Conservation (phyloP, 2,888 invertebrate genomes). For the Linnaemya tessellans region DNA sequence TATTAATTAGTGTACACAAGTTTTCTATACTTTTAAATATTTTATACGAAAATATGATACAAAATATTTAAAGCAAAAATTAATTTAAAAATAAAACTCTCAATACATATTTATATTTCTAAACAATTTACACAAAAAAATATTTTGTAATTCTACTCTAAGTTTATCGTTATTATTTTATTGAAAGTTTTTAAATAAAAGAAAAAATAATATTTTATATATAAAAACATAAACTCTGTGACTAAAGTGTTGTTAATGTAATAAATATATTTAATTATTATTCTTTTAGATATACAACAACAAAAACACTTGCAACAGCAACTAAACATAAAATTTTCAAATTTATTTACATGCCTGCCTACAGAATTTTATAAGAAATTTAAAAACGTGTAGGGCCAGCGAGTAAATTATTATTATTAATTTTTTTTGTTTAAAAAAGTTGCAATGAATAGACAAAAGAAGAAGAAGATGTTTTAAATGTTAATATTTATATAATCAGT, state of each 20-base stretch:
- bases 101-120: slow-evolving; percentile 43
- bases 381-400: not conserved
- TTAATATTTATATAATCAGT: slow-evolving; percentile 70
- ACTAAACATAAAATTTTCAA: not conserved
- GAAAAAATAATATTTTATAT: not conserved
- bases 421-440: slow-evolving; percentile 35
- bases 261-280: slow-evolving; percentile 43
- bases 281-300: not conserved
- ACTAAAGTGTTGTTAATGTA: slow-evolving; percentile 58
- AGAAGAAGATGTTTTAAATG: slow-evolving; percentile 66
- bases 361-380: not conserved
- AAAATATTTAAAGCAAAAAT: slow-evolving; percentile 1
- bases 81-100: not conserved
- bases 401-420: not conserved
- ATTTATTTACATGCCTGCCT: slow-evolving; percentile 26
- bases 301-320: not conserved
- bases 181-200: slow-evolving; percentile 29
- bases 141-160: slow-evolving; percentile 33
- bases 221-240: slow-evolving; percentile 16
- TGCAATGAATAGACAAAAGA: slow-evolving; percentile 41
- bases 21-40: slow-evolving; percentile 28
- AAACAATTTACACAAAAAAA: slow-evolving; percentile 36
- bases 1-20: not conserved
- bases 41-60: not conserved
- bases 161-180: slow-evolving; percentile 60